Percentiles rank a stretch among this genome's conserved stretches.
Conservation (phyloP, 2,113 vertebrate species). For the Recurvirostra avosetta region DNA sequence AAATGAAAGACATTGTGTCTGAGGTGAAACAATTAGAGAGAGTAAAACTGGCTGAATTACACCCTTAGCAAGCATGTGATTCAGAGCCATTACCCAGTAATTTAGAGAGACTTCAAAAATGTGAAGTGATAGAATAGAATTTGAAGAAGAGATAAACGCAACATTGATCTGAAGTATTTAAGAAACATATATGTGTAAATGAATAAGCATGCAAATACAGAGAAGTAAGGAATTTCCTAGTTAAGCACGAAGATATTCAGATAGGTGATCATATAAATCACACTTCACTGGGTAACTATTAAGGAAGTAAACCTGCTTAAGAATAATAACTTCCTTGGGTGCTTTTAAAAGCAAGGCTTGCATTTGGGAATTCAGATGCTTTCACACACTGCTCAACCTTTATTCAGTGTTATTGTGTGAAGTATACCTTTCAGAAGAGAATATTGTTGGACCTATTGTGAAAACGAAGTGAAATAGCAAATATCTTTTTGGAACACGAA, state of each 20-base stretch:
- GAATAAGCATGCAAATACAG: background rate
- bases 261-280: background rate
- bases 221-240: background rate
- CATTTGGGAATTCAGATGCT: background rate
- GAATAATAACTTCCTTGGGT: background rate
- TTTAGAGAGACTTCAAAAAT: background rate
- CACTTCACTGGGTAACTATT: background rate
- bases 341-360: slow-evolving; percentile 5
- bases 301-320: slow-evolving; percentile 29
- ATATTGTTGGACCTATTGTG: background rate
- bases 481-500: background rate
- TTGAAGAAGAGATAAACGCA: background rate
- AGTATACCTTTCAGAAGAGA: background rate
- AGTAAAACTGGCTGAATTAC: background rate
- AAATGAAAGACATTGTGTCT: background rate
- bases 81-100: background rate
- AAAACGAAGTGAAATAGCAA: background rate
- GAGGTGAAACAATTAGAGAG: background rate
- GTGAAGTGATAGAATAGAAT: background rate
- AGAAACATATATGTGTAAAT: background rate
- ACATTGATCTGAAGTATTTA: background rate
- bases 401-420: background rate
- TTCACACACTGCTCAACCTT: background rate
- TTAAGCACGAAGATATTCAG: background rate
- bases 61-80: background rate